Percentiles rank a stretch among this genome's conserved stretches.
Conservation (phyloP, 2,113 vertebrate species). For the Dolichotis patagonum region DNA sequence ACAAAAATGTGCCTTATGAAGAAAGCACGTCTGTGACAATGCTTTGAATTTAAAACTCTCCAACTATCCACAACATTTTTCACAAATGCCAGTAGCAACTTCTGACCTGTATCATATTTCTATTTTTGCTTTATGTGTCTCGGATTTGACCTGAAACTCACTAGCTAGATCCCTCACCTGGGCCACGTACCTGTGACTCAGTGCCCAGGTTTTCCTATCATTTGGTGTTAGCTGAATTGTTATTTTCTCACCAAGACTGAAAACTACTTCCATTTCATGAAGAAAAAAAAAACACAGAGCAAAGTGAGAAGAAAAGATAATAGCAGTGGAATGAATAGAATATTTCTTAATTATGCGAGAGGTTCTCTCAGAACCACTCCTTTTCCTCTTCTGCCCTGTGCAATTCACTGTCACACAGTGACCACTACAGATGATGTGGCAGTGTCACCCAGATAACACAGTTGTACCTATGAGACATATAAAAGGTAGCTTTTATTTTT, state of each 20-base stretch:
- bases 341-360: slow-evolving; percentile 62
- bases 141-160: slow-evolving; percentile 34
- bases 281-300: slow-evolving; percentile 77
- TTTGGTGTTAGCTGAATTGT: slow-evolving; percentile 71
- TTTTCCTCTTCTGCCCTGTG: slow-evolving; percentile 45
- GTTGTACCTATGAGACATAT: slow-evolving; percentile 33
- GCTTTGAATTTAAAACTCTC: neutral
- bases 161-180: neutral
- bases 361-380: slow-evolving; percentile 37
- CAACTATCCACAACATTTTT: neutral
- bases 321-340: slow-evolving; percentile 44
- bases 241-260: slow-evolving; percentile 80
- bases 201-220: slow-evolving; percentile 20
- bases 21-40: neutral
- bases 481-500: slow-evolving; percentile 65
- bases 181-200: neutral
- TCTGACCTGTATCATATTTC: slow-evolving; percentile 21
- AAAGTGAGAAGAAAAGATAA: slow-evolving; percentile 78
- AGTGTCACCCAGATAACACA: neutral
- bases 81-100: neutral
- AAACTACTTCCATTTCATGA: slow-evolving; percentile 78
- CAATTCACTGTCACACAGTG: neutral
- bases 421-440: slow-evolving; percentile 62
- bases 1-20: neutral
- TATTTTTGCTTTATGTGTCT: slow-evolving; percentile 30